Conservation (phyloP, 2,113 vertebrate genomes). For the Heptranchias perlo region DNA sequence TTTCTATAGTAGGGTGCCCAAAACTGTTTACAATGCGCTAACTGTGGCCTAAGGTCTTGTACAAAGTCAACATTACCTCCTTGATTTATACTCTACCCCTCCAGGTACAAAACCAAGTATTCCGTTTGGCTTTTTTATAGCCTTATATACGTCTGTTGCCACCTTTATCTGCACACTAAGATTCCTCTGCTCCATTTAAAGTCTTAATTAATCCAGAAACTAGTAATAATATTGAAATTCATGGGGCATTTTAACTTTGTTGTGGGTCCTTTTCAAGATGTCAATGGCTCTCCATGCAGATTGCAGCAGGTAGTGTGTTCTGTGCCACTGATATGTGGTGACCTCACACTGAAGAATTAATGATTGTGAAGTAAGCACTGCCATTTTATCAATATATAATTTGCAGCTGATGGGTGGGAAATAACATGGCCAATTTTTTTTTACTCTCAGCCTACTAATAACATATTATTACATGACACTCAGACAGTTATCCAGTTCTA, state of each 20-base stretch:
- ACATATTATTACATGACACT: background rate
- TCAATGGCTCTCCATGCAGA: background rate
- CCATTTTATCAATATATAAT: constrained; percentile 20
- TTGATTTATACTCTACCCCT: background rate
- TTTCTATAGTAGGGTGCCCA: background rate
- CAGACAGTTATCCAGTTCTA: background rate
- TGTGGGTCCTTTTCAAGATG: background rate
- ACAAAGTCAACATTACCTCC: background rate
- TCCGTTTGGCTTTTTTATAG: background rate
- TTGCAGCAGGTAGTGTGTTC: no score
- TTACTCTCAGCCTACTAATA: background rate
- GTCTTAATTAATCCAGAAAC: background rate
- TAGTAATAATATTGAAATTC: background rate
- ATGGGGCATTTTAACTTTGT: background rate
- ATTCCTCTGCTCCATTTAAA: background rate
- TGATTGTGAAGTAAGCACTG: background rate
- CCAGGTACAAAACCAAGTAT: background rate
- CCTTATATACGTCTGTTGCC: background rate
- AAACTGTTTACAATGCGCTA: background rate
- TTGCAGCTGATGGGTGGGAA: constrained; percentile 17
- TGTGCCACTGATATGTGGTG: background rate
- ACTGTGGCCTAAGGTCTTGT: background rate
- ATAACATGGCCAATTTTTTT: background rate
- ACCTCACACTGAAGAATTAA: background rate
- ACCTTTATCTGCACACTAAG: background rate